Percentiles rank a stretch among this genome's conserved stretches.
Evolutionary conservation across 2,888 invertebrate genomes (phyloP).

Genomic region (Thalpophila matura): DNA sequence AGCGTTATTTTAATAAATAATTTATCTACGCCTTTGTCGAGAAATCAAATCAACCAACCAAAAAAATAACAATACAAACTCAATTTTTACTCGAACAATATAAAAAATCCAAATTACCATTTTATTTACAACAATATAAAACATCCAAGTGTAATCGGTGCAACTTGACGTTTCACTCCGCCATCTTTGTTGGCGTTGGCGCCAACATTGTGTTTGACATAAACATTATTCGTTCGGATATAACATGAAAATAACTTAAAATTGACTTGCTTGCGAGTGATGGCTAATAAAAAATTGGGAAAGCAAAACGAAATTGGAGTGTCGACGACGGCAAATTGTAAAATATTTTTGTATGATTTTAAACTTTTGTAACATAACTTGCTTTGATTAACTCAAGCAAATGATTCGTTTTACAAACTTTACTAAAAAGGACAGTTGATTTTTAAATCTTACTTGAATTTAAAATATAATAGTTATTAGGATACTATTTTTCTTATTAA

Average conservation of each 20-base stretch:
- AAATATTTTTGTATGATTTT: slow-evolving; percentile 28
- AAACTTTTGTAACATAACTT: neutral
- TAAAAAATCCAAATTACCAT: slow-evolving; percentile 22
- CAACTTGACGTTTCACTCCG: slow-evolving; percentile 76
- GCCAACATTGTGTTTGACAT: slow-evolving; percentile 82
- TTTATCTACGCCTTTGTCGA: neutral
- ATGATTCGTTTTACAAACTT: too few species aligned
- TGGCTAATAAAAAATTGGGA: slow-evolving; percentile 60
- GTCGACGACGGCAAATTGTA: slow-evolving; percentile 33
- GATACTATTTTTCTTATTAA: too few species aligned
- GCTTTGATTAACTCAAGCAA: neutral
- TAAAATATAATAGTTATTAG: too few species aligned
- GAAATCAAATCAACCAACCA: neutral
- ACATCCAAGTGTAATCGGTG: slow-evolving; percentile 43
- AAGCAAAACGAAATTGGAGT: slow-evolving; percentile 52
- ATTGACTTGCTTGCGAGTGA: slow-evolving; percentile 70
- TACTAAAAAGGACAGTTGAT: too few species aligned
- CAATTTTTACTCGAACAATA: slow-evolving; percentile 1
- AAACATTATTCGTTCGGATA: slow-evolving; percentile 81
- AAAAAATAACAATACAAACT: slow-evolving; percentile 6
- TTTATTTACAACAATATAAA: slow-evolving; percentile 27
- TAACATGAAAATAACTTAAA: slow-evolving; percentile 69
- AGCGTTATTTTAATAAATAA: too few species aligned
- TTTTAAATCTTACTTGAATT: too few species aligned
- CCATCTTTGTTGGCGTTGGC: slow-evolving; percentile 81